Conservation (phyloP, 2,888 invertebrate genomes). For the Acleris literana region DNA sequence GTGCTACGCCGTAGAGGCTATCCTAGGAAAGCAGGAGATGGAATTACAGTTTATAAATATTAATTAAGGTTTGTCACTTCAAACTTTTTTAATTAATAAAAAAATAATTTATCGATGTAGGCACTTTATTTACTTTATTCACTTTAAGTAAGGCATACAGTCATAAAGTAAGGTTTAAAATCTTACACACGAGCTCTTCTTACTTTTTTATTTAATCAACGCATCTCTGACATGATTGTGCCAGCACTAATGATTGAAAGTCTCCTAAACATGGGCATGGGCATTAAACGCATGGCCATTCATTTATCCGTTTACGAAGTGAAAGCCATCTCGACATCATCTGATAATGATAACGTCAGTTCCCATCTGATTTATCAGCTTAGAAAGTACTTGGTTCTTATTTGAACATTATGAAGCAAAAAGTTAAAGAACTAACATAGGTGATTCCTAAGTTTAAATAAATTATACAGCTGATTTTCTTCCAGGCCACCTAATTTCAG, state of each 20-base stretch:
- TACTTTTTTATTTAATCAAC: background rate
- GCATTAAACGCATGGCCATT: slow-evolving; percentile 10
- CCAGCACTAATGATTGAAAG: slow-evolving; percentile 19
- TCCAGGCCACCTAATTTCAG: too few species aligned
- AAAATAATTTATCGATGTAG: too few species aligned
- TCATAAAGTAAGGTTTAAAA: too few species aligned
- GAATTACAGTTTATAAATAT: too few species aligned
- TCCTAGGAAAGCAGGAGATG: background rate
- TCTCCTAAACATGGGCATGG: slow-evolving; percentile 20
- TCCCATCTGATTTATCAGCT: slow-evolving; percentile 20
- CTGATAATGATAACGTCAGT: slow-evolving; percentile 18
- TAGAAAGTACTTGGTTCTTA: slow-evolving; percentile 16
- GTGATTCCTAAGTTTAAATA: too few species aligned
- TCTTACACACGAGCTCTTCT: background rate
- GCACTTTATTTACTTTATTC: too few species aligned
- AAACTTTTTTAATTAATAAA: too few species aligned
- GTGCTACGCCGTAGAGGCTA: slow-evolving; percentile 5
- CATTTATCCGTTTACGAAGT: slow-evolving; percentile 24
- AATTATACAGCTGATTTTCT: too few species aligned
- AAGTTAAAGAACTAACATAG: background rate
- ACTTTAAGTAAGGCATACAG: too few species aligned
- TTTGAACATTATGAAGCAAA: background rate
- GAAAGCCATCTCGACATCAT: slow-evolving; percentile 24
- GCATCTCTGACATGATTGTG: background rate
- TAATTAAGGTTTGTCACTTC: too few species aligned